Conservation (phyloP, 2,888 invertebrate genomes). For the Zele albiditarsus region DNA sequence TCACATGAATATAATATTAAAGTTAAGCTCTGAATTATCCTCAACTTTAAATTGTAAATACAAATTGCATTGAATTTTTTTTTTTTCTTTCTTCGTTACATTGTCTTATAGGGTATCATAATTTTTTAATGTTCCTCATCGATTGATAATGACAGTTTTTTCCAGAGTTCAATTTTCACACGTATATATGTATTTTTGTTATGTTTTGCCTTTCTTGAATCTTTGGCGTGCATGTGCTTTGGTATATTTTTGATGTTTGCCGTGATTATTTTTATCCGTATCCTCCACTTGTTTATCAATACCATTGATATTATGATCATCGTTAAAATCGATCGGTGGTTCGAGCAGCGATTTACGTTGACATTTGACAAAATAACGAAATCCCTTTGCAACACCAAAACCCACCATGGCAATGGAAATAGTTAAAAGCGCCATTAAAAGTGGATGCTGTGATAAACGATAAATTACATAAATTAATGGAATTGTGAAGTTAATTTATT, state of each 20-base stretch:
- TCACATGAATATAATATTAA: no score
- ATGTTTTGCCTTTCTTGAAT: constrained; percentile 83
- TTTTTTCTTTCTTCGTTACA: no score
- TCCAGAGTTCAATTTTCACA: neutral
- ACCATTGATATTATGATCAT: constrained; percentile 57
- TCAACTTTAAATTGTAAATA: no score
- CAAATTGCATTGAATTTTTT: no score
- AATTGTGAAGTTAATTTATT: constrained; percentile 8
- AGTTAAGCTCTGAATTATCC: no score
- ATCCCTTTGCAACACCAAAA: constrained; percentile 79
- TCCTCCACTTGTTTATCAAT: constrained; percentile 58
- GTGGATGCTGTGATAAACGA: constrained; percentile 78
- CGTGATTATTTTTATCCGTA: constrained; percentile 57
- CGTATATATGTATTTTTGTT: constrained; percentile 51
- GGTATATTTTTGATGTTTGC: constrained; percentile 76
- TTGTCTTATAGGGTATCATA: no score
- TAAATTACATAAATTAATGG: constrained; percentile 31
- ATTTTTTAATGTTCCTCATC: no score
- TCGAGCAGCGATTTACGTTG: constrained; percentile 75
- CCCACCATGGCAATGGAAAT: constrained; percentile 80
- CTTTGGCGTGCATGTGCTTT: constrained; percentile 85
- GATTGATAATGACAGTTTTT: no score
- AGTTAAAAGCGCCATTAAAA: constrained; percentile 82
- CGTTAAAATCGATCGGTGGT: constrained; percentile 74
- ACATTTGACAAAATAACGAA: constrained; percentile 75